Base-by-base conservation (phyloP, 2,888 invertebrate genomes). In the Pyrgus malvae region DNA sequence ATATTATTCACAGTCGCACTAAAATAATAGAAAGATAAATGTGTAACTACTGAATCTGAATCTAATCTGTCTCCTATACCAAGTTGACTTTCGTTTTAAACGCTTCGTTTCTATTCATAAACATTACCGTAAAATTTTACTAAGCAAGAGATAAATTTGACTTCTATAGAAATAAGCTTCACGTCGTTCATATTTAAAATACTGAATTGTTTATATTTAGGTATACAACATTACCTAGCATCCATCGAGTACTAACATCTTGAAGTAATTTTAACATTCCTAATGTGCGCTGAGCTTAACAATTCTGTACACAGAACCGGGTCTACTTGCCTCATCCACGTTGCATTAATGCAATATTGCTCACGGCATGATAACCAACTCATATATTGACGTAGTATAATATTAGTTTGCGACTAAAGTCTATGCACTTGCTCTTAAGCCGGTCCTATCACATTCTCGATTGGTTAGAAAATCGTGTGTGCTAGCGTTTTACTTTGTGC, bases 301-400 rank as follows among this genome's bases (percentile, higher is more conserved):
- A 9, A 21, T 19, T 8, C 12, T 29, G 27, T 38, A 17, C 27
- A 48, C 21, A 33, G 9, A 8, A 31, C 16, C 11, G 49, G 16
- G 29, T 50, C 31, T 11, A n/a, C 29, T 40, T 49, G 41, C 41
- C 27, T 23, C 49, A 41, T 41, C 23, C 29, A 31, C 31, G 29
- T 23, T 41, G 40, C 41, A 41, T 33, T 50, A 41, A 41, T 35
- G 14, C 25, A 27, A 48, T 35, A 35, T 42, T 35, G 42, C 42
- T 50, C 21, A 33, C 25, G 50, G 50, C 49, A 14, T 42, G 16
- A 23, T 35, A 21, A 21, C 9, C 11, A 40, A 50, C 33, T 40
- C 27, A 38, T 16, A 41, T 41, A 50, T 41, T 50, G 49, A 41
- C 35, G 35, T 29, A 41, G 21, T 33, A 21, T 49, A n/a, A 48